Base-by-base conservation (phyloP, 2,113 vertebrate genomes). In the Pungitius pungitius region DNA sequence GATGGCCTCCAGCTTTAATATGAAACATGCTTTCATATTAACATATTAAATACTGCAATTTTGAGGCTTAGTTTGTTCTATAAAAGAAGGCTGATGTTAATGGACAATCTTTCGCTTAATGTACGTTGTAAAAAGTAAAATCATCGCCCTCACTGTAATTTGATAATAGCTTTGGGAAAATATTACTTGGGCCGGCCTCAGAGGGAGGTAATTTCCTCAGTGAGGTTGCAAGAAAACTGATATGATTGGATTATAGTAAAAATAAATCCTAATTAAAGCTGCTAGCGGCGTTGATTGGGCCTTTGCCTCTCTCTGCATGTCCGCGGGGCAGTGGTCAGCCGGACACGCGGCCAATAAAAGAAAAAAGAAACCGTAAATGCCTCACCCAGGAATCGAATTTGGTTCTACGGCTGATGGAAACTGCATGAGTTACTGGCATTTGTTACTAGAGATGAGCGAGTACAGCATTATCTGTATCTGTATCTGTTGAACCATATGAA, bases 1-100 rank as follows among this genome's bases (percentile, higher is more conserved):
- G 57, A 43, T 45, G 63, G 65, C 68, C 84, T 69, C 62, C 24
- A 24, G 65, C 40, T 77, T 77, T 80, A 20, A 74, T 85, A 81
- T 66, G 56, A 84, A 73, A 72, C 66, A 65, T 1, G 55, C 75
- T 78, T n/a, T n/a, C n/a, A n/a, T n/a, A n/a, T n/a, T n/a, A n/a
- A n/a, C n/a, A n/a, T n/a, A n/a, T 81, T 75, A 73, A 67, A 73
- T 59, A 66, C 58, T 20, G 54, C 12, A 49, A 58, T 74, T 7
- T 49, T 72, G 30, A 40, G 54, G 51, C 56, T 55, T 60, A 60
- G 77, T 77, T 77, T 62, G 33, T 61, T 73, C 64, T 51, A 66
- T 39, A 15, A 84, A 81, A 66, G 18, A 52, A 60, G 57, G 12
- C 42, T n/a, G 56, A 70, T 70, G 73, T 67, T 35, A 65, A 67